Conservation (phyloP, 2,888 invertebrate species). For the Gerosis bhagava region DNA sequence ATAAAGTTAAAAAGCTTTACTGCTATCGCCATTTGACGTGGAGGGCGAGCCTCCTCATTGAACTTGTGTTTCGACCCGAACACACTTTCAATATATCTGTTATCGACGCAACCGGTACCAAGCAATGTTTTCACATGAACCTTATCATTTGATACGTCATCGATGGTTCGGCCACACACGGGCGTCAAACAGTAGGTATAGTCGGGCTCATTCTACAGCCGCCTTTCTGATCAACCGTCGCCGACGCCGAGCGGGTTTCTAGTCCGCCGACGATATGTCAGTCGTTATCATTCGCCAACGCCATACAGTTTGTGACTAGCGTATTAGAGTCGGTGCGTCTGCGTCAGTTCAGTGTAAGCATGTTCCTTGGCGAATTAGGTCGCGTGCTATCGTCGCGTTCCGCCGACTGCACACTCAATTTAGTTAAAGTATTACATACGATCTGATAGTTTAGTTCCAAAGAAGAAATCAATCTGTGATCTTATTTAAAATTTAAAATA, state of each 20-base stretch:
- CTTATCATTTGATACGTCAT: no score
- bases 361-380: slow-evolving; percentile 48
- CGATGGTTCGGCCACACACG: slow-evolving; percentile 8
- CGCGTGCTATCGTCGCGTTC: slow-evolving; percentile 40
- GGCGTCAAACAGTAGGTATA: slow-evolving; percentile 10
- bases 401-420: slow-evolving; percentile 51
- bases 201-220: slow-evolving; percentile 8
- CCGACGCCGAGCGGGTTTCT: slow-evolving; percentile 52
- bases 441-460: slow-evolving; percentile 69
- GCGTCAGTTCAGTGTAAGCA: slow-evolving; percentile 55
- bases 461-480: slow-evolving; percentile 69
- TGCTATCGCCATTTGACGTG: slow-evolving; percentile 36
- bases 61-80: slow-evolving; percentile 54
- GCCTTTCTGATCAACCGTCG: slow-evolving; percentile 48
- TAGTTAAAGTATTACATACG: slow-evolving; percentile 51
- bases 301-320: no score
- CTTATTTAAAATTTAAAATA: slow-evolving; percentile 43
- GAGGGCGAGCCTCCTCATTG: slow-evolving; percentile 63
- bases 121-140: slow-evolving; percentile 15
- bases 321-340: slow-evolving; percentile 25
- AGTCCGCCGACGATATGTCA: slow-evolving; percentile 48
- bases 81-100: slow-evolving; percentile 54
- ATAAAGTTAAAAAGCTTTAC: background rate
- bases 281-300: no score
- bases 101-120: slow-evolving; percentile 37